phyloP scores from a whole-genome alignment of 2,888 invertebrate genomes.

The Frankliniella fusca region DNA sequence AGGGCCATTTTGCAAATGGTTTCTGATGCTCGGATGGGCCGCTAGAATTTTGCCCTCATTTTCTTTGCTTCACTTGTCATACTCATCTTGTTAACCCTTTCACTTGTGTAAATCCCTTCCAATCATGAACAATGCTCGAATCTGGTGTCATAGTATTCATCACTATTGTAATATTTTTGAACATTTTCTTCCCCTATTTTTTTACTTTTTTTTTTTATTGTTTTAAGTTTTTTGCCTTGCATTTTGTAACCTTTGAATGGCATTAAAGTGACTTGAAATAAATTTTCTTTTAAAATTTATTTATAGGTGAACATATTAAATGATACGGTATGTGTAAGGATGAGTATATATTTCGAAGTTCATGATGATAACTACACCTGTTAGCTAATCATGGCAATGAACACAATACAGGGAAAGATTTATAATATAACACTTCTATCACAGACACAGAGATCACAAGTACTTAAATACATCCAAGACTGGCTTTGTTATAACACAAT shows the following conservation, averaged over 20 bases:
- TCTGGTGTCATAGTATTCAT: no score
- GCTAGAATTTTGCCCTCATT: conserved; percentile 44
- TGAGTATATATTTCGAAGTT: no score
- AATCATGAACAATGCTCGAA: no score
- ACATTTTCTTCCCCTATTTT: neutral
- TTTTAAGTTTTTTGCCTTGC: neutral
- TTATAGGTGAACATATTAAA: no score
- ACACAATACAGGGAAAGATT: neutral
- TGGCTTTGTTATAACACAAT: no score
- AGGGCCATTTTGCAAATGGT: conserved; percentile 81
- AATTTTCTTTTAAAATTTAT: no score
- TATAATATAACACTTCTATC: neutral
- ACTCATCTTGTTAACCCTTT: conserved; percentile 15
- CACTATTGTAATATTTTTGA: neutral
- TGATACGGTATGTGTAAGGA: no score
- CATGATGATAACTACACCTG: no score
- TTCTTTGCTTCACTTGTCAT: conserved; percentile 34
- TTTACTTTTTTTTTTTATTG: neutral
- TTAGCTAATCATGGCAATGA: neutral
- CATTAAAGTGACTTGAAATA: neutral
- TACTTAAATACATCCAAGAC: neutral
- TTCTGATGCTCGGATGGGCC: conserved; percentile 47
- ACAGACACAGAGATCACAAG: conserved; percentile 6
- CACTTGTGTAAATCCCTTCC: no score
- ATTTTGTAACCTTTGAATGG: neutral